Conservation (phyloP, 2,888 invertebrate genomes). For the Aleiodes testaceus region DNA sequence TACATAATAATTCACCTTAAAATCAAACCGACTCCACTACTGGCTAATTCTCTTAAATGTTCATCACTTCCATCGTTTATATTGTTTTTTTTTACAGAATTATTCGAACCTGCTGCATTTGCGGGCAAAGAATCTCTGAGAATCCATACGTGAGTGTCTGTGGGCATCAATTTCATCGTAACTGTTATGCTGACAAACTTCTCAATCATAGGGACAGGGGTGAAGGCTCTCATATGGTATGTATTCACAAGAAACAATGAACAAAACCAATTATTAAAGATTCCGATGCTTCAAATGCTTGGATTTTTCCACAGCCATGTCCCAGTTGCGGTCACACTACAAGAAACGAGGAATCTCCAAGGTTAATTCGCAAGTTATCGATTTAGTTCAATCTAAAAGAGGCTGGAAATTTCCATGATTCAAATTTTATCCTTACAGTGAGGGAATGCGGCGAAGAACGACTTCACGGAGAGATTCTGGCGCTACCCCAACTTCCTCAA, state of each 20-base stretch:
- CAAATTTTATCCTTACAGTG: no score
- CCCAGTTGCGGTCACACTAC: no score
- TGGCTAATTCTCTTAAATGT: neutral
- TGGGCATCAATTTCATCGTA: constrained; percentile 2
- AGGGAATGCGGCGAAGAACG: no score
- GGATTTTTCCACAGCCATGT: no score
- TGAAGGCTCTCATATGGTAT: neutral
- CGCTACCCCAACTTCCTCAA: no score
- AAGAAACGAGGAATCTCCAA: no score
- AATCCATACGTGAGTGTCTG: neutral
- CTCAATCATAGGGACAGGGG: neutral
- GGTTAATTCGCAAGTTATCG: no score
- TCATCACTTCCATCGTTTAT: neutral
- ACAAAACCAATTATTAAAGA: neutral
- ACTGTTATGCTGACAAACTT: constrained; percentile 1
- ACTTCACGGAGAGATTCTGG: no score
- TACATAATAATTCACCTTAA: no score
- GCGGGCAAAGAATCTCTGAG: neutral
- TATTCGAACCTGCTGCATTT: neutral
- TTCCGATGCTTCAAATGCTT: neutral
- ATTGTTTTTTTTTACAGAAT: no score
- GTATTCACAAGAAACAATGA: neutral
- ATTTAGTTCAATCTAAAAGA: no score
- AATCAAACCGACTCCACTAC: neutral
- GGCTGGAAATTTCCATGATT: no score